phyloP scores from a whole-genome alignment of 2,888 invertebrate genomes.

The Tenthredo mesomela region DNA sequence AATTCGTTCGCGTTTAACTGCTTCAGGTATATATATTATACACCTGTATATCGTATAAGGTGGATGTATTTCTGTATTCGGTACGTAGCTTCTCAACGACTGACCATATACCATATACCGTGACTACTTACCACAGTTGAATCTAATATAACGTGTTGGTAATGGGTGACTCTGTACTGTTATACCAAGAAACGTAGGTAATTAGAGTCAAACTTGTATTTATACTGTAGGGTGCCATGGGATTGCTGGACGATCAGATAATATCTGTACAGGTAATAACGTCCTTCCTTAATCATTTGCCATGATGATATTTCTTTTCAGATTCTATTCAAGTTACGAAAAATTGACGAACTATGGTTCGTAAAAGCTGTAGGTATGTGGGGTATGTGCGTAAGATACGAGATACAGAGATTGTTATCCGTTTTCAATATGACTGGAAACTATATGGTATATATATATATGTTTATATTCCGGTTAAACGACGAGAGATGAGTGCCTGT shows the following conservation, averaged over 20 bases:
- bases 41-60: not conserved
- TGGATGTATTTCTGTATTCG: constrained; percentile 30
- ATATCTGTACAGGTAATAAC: not conserved
- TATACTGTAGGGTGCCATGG: not conserved
- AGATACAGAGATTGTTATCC: constrained; percentile 8
- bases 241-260: not conserved
- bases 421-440: constrained; percentile 23
- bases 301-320: not conserved
- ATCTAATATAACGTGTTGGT: constrained; percentile 17
- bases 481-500: not conserved
- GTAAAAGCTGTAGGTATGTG: too few relatives aligned
- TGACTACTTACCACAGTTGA: not conserved
- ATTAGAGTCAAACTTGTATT: constrained; percentile 18
- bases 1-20: constrained; percentile 30
- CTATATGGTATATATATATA: not conserved
- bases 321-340: not conserved
- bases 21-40: not conserved
- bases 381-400: not conserved
- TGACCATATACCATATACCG: not conserved
- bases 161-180: constrained; percentile 5
- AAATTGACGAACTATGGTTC: not conserved
- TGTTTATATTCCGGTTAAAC: constrained; percentile 9
- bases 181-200: constrained; percentile 22
- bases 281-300: not conserved
- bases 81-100: not conserved